Base-by-base conservation (phyloP, 1,140 invertebrate species). In the Nephila pilipes region DNA sequence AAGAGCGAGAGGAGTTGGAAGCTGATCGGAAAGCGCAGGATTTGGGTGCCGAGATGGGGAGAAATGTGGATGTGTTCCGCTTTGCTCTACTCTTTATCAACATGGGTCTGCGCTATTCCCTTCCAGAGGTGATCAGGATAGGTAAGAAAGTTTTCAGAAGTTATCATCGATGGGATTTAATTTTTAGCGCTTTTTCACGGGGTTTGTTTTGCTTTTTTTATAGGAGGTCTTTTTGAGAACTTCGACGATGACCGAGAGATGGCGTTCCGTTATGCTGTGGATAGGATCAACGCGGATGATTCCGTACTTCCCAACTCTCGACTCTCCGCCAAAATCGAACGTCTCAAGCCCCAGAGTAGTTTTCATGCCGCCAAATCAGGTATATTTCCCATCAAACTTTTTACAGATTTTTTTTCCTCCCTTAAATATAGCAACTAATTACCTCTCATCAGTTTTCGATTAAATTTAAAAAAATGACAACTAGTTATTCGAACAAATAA, bases 341-440 rank as follows among this genome's bases (percentile, higher is more conserved):
- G 97, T 94, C 97, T 98, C 94, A 98, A 97, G 80, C 97, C 97
- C 3, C 97, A 98, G 95, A 98, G 99, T 95, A 98, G 98, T 95
- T 99, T 99, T 95, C 97, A 98, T 95, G 98, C 98, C 79, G 98
- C 98, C 1, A 98, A 98, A 96, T 96, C 97, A 97, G 98, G 98
- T 98, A 95, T 38, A 18, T 38, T 20, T 22, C 32, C 16, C 4
- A 46, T 46, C 38, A 46, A 38, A 38, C 38, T 2, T 46, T 46
- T 46, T n/a, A n/a, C n/a, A n/a, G 46, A 10, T 6, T 10, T 2
- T 6, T 46, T 46, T 46, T 46, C 6, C 6, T 10, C 46, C 12
- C 46, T 46, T 46, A 46, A 46, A 46, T 46, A 46, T 46, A 46
- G 46, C 6, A 46, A 46, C 12, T 46, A 46, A 46, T 46, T 46